These are phyloP conservation scores for Myopa testacea DNA, from an alignment of 2,888 invertebrate species.

Conservation along the genomic window DNA sequence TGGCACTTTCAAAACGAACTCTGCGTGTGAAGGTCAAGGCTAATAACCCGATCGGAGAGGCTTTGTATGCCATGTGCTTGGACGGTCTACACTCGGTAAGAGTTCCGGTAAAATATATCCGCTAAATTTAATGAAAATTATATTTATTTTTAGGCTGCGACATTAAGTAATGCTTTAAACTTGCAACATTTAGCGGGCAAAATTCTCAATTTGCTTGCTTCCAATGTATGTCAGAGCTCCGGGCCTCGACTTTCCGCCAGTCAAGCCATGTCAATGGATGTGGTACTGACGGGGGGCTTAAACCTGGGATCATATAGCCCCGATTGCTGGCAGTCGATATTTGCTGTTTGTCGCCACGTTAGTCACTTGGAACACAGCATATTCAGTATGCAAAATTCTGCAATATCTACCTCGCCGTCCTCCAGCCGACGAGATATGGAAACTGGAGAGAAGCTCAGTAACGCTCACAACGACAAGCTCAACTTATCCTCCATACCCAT, in stretches of 20 bases:
- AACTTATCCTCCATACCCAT: slow-evolving; percentile 74
- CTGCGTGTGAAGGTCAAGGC: slow-evolving; percentile 66
- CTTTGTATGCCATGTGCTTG: slow-evolving; percentile 84
- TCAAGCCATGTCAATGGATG: slow-evolving; percentile 92
- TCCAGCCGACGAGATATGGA: slow-evolving; percentile 64
- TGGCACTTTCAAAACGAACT: slow-evolving; percentile 72
- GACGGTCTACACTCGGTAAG: slow-evolving; percentile 87
- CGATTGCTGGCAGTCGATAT: slow-evolving; percentile 96
- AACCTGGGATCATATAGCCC: slow-evolving; percentile 93
- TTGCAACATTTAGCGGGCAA: slow-evolving; percentile 92
- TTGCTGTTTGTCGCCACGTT: slow-evolving; percentile 92
- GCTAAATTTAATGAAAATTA: neutral
- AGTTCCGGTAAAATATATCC: neutral
- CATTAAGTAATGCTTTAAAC: slow-evolving; percentile 87
- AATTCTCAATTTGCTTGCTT: slow-evolving; percentile 86
- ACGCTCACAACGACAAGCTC: slow-evolving; percentile 71
- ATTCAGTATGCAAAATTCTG: slow-evolving; percentile 79
- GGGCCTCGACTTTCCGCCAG: slow-evolving; percentile 85
- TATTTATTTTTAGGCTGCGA: slow-evolving; percentile 76
- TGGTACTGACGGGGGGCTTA: slow-evolving; percentile 86
- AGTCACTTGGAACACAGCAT: slow-evolving; percentile 91
- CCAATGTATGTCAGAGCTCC: slow-evolving; percentile 87
- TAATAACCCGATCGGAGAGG: slow-evolving; percentile 76
- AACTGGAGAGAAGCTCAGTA: slow-evolving; percentile 63
- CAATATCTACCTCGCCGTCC: slow-evolving; percentile 63